Percentiles rank a stretch among this genome's conserved stretches.
Evolutionary conservation across 2,888 invertebrate genomes (phyloP).

Genomic region (Callosobruchus maculatus): DNA sequence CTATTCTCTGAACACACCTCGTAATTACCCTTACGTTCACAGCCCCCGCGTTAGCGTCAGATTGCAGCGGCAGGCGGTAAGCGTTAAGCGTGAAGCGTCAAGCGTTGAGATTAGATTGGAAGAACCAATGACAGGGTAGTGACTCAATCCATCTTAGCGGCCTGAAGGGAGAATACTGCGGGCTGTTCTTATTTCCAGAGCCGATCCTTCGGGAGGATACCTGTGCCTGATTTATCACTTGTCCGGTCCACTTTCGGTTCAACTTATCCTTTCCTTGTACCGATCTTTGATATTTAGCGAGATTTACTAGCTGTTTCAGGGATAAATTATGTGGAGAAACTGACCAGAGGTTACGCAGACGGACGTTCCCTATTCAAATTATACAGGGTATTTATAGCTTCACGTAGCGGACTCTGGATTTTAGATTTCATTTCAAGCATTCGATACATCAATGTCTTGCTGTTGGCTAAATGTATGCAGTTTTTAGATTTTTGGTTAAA

Average conservation of each 20-base stretch:
- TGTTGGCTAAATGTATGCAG: too few relatives aligned
- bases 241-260: conserved; percentile 47
- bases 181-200: conserved; percentile 44
- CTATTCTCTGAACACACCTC: too few relatives aligned
- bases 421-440: too few relatives aligned
- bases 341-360: conserved; percentile 20
- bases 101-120: conserved; percentile 34
- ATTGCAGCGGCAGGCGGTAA: too few relatives aligned
- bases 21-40: neutral
- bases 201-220: conserved; percentile 47
- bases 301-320: conserved; percentile 44
- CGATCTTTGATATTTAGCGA: conserved; percentile 49
- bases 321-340: conserved; percentile 42
- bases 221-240: conserved; percentile 51
- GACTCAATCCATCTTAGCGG: conserved; percentile 45
- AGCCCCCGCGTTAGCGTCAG: neutral
- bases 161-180: conserved; percentile 41
- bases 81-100: neutral
- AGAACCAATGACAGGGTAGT: conserved; percentile 38
- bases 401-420: too few relatives aligned
- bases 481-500: too few relatives aligned
- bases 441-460: too few relatives aligned
- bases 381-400: neutral
- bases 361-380: neutral
- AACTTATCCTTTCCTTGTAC: conserved; percentile 46